Conservation (phyloP, 2,797 vertebrate species). For the Poeciliopsis gracilis region DNA sequence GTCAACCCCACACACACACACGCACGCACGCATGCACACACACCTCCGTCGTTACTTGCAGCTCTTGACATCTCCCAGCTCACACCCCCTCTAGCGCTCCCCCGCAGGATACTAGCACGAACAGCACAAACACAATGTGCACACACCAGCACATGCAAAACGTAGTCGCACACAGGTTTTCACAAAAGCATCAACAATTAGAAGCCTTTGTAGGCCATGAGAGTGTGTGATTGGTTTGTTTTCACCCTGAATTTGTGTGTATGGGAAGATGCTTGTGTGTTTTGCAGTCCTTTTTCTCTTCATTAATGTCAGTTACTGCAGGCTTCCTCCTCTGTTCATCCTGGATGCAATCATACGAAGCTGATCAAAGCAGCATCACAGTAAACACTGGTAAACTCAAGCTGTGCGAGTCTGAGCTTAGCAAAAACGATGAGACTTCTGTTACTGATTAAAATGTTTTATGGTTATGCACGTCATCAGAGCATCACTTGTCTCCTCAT, state of each 20-base stretch:
- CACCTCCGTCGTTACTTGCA: constrained; percentile 67
- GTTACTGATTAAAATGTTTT: constrained; percentile 19
- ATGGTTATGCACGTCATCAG: constrained; percentile 3
- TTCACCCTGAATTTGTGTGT: constrained; percentile 23
- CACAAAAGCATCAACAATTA: constrained; percentile 61
- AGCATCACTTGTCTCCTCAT: constrained; percentile 15
- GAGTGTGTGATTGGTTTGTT: constrained; percentile 48
- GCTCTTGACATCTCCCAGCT: constrained; percentile 76
- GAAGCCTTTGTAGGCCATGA: constrained; percentile 36
- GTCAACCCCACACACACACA: constrained; percentile 54
- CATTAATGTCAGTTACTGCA: constrained; percentile 69
- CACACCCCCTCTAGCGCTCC: constrained; percentile 68
- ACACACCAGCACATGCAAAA: constrained; percentile 29
- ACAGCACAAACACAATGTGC: constrained; percentile 31
- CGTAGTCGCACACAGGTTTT: constrained; percentile 29
- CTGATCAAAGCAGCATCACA: constrained; percentile 59
- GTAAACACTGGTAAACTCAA: constrained; percentile 36
- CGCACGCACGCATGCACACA: constrained; percentile 46
- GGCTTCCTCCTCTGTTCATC: constrained; percentile 37
- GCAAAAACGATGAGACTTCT: neutral
- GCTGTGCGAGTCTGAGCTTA: constrained; percentile 6
- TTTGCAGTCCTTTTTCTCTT: constrained; percentile 44
- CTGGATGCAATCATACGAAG: constrained; percentile 41
- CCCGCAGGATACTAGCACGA: constrained; percentile 63
- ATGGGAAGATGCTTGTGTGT: constrained; percentile 38